Conservation (phyloP, 2,888 invertebrate genomes). For the Oscheius sp. region DNA sequence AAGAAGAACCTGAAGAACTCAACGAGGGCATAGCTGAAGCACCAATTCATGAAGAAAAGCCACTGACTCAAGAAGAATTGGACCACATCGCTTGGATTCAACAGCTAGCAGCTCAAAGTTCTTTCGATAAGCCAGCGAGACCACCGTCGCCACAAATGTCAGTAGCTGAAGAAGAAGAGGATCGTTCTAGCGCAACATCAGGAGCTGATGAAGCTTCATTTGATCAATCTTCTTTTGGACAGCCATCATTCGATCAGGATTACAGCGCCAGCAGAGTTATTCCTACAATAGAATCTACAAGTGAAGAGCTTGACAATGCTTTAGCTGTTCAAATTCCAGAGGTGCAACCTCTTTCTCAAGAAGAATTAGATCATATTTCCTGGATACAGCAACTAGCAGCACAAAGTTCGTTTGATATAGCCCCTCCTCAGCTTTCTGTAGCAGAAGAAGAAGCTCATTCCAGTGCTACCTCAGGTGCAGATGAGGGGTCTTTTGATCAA, state of each 20-base stretch:
- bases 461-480: slow-evolving; percentile 37
- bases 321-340: neutral
- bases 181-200: slow-evolving; percentile 29
- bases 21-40: neutral
- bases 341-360: slow-evolving; percentile 32
- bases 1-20: slow-evolving; percentile 1
- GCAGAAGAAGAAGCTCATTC: neutral
- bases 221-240: slow-evolving; percentile 13
- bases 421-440: neutral
- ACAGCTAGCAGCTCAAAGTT: slow-evolving; percentile 40
- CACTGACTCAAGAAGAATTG: slow-evolving; percentile 39
- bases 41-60: neutral
- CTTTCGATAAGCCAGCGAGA: slow-evolving; percentile 32
- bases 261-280: neutral
- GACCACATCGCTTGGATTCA: slow-evolving; percentile 46
- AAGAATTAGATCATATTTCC: slow-evolving; percentile 44
- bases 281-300: slow-evolving; percentile 12
- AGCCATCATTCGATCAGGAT: slow-evolving; percentile 14
- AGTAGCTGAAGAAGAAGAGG: neutral
- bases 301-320: neutral
- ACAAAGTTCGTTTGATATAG: slow-evolving; percentile 39
- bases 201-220: slow-evolving; percentile 36
- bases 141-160: neutral
- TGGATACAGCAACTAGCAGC: slow-evolving; percentile 37
- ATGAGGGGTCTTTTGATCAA: neutral